Conservation (phyloP, 1,140 invertebrate genomes). For the Pseudomyrmex cubaensis region DNA sequence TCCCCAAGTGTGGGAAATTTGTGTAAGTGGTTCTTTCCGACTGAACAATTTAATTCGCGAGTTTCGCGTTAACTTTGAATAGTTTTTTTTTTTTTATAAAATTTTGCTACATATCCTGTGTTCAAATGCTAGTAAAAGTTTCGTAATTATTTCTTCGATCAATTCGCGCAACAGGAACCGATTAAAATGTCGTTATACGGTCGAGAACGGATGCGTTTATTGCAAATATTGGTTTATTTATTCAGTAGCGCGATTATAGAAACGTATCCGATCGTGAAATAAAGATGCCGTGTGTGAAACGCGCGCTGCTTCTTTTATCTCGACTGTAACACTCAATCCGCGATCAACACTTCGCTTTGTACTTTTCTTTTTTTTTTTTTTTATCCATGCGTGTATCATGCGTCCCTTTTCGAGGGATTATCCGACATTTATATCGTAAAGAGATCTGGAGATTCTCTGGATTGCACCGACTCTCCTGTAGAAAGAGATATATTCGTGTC, state of each 20-base stretch:
- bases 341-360: background rate
- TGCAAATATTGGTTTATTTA: no score
- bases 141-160: background rate
- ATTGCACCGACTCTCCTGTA: background rate
- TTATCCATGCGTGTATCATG: background rate
- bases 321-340: background rate
- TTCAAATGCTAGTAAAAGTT: background rate
- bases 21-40: background rate
- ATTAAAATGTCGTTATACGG: background rate
- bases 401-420: background rate
- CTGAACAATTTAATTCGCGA: background rate
- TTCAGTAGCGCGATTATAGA: background rate
- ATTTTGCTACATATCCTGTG: background rate
- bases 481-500: background rate
- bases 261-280: constrained; percentile 10
- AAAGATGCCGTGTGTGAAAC: background rate
- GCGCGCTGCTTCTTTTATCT: background rate
- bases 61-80: background rate
- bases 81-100: background rate
- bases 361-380: background rate
- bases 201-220: background rate
- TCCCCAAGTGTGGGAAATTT: no score
- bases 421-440: background rate
- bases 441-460: background rate
- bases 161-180: background rate